Evolutionary conservation across 2,888 invertebrate genomes (phyloP), one percentile per base, ranked within the genome.

Genomic region (Papilio demoleus): DNA sequence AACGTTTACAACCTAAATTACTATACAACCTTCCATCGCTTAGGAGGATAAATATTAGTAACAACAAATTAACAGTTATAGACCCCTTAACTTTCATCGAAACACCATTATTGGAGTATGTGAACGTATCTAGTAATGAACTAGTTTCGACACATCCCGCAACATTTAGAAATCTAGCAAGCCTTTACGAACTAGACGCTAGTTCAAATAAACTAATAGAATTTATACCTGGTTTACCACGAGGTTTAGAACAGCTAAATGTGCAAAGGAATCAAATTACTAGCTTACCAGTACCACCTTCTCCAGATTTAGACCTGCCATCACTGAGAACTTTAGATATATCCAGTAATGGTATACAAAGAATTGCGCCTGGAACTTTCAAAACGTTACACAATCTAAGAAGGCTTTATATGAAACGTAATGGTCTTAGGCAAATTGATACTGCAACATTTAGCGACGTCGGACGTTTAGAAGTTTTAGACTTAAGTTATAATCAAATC

Each of bases 41-140:
- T 60, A 89, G 97, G 70, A 94, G 96, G 71, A 88, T 97, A 14
- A 97, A 97, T 88, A 85, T 97, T 22, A 96, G 96, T 79, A 93
- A 94, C 67, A 97, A 97, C 79, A 94, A 94, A 31, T 84, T 98
- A 34, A 93, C 89, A 1, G 90, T 94, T 17, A 91, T 97, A 62
- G 96, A 97, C 74, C 95, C 96, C 0, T 94, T 95, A 45, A 94
- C 96, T 0, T 97, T 97, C 78, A 85, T 95, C 64, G 94, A 95
- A 73, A 95, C 95, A 0, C 94, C 96, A 0, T 92, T 95, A 64
- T 82, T 97, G 66, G 97, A 97, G 83, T 95, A 96, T 70, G 89
- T 97, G 1, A 97, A 97, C 83, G 92, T 97, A 64, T 97, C 97
- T 0, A 92, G 94, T 17, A 98, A 98, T 80, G 94, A 94, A 17